These are phyloP conservation scores for Columba janthina DNA, from an alignment of 2,113 vertebrate genomes.

Conservation along the genomic window DNA sequence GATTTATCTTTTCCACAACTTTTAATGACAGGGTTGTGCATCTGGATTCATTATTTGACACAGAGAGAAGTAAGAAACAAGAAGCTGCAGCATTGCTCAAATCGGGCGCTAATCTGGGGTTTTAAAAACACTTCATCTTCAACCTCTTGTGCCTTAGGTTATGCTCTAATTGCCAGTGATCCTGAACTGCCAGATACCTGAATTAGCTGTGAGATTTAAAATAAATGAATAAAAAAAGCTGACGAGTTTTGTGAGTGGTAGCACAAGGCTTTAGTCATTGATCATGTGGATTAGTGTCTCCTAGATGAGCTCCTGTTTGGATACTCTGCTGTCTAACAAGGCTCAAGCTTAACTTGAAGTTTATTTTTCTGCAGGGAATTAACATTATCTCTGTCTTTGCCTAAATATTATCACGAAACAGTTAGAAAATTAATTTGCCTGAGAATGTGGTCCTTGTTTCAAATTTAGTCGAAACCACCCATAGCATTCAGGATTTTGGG, in stretches of 20 bases:
- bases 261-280: neutral
- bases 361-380: neutral
- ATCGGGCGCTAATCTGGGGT: neutral
- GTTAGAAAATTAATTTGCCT: neutral
- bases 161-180: neutral
- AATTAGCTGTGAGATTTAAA: neutral
- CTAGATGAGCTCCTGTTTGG: neutral
- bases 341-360: neutral
- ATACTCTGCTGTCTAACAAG: neutral
- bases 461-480: neutral
- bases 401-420: fast-evolving
- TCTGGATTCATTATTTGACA: neutral
- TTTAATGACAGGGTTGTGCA: neutral
- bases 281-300: neutral
- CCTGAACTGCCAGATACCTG: neutral
- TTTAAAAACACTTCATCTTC: neutral
- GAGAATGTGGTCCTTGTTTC: fast-evolving
- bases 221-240: neutral
- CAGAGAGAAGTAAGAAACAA: neutral
- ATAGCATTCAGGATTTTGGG: neutral
- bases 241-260: neutral
- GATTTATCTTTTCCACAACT: neutral
- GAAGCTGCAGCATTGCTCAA: neutral
- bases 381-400: neutral
- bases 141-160: neutral